phyloP scores from a whole-genome alignment of 2,113 vertebrate species.

The Antechinus flavipes region DNA sequence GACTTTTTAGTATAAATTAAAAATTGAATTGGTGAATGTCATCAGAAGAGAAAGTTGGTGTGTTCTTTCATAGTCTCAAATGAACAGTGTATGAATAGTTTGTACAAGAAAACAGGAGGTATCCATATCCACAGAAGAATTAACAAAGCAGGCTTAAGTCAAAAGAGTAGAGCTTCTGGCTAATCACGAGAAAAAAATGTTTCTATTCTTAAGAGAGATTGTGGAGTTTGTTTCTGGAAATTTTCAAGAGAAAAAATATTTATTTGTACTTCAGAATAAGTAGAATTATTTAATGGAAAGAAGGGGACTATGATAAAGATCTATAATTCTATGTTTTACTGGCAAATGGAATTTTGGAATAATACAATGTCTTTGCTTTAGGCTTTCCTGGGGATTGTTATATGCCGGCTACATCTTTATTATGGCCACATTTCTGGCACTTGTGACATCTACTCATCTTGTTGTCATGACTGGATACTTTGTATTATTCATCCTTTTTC shows the following conservation, averaged over 20 bases:
- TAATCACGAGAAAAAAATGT: not conserved
- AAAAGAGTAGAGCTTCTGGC: not conserved
- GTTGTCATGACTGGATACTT: constrained; percentile 72
- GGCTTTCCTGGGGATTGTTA: constrained; percentile 84
- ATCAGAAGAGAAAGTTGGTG: not conserved
- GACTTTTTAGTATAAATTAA: not conserved
- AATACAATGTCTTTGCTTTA: constrained; percentile 41
- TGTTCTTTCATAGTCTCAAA: not conserved
- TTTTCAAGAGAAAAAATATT: not conserved
- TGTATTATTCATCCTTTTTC: constrained; percentile 62
- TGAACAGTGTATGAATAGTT: not conserved
- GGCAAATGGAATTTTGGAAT: constrained; percentile 1
- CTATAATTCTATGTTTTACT: not conserved
- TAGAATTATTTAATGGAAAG: not conserved
- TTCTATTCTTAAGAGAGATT: not conserved
- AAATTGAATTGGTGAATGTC: not conserved
- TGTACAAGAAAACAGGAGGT: not conserved
- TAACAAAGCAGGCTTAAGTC: not conserved
- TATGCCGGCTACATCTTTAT: constrained; percentile 70
- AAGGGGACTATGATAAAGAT: not conserved
- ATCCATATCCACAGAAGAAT: not conserved
- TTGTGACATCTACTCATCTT: rapidly evolving
- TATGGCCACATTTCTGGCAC: constrained; percentile 69
- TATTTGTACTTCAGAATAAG: not conserved
- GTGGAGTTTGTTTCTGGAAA: not conserved